phyloP scores from a whole-genome alignment of 2,888 invertebrate genomes.

The Coelogynopora nodosa region DNA sequence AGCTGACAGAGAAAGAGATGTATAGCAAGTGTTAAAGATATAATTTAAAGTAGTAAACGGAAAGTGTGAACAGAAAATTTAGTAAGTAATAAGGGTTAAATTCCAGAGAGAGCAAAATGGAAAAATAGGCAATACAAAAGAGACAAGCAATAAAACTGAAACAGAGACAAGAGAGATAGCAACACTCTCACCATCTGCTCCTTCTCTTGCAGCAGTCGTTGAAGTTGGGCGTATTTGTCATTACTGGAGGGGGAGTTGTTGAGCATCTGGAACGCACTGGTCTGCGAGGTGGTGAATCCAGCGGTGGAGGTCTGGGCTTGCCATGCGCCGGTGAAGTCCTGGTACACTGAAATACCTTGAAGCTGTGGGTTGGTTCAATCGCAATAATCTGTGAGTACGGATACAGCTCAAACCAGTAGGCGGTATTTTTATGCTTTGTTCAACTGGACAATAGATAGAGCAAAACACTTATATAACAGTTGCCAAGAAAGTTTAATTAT shows the following conservation, averaged over 20 bases:
- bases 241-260: not conserved
- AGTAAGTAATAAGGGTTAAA: too few species aligned
- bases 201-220: slow-evolving; percentile 35
- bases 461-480: too few species aligned
- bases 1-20: slow-evolving; percentile 37
- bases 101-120: too few species aligned
- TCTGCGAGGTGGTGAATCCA: not conserved
- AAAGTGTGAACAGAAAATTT: too few species aligned
- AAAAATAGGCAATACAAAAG: too few species aligned
- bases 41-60: too few species aligned
- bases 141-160: not conserved
- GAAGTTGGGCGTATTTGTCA: not conserved
- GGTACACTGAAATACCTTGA: not conserved
- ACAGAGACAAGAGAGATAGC: not conserved
- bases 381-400: too few species aligned
- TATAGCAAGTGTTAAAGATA: not conserved
- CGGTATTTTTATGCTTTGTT: too few species aligned
- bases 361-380: not conserved
- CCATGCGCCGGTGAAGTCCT: slow-evolving; percentile 7
- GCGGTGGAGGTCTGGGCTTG: not conserved
- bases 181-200: slow-evolving; percentile 40
- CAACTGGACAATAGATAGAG: too few species aligned
- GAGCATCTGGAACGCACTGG: slow-evolving; percentile 32
- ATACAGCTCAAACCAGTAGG: too few species aligned
- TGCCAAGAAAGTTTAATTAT: too few species aligned